Base-by-base conservation (phyloP, 2,797 vertebrate species). In the Melanogrammus aeglefinus region DNA sequence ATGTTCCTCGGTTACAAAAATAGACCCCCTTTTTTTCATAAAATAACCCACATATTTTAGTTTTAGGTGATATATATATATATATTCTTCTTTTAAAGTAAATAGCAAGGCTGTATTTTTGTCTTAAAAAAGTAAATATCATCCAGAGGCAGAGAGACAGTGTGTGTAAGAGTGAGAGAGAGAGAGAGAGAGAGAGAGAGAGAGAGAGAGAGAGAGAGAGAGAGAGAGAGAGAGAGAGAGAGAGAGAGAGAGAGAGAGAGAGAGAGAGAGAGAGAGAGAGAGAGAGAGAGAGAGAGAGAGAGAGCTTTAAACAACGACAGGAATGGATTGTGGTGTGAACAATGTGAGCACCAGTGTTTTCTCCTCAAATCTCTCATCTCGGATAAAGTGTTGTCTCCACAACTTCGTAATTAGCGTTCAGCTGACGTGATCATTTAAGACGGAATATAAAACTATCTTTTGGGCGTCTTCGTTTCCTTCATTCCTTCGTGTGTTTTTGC, bases 1-100 rank as follows among this genome's bases (percentile, higher is more conserved):
- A 91, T 82, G 87, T 91, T 90, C 93, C 86, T 93, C 91, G 69
- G 86, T 94, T 95, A 95, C 91, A 95, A 95, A 95, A 95, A 95
- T 95, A 95, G 85, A 95, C 89, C 33, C 16, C 33, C 14, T 90
- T 90, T 86, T 92, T 92, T 91, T 92, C 88, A 93, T 16, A 72
- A 72, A 31, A 72, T 72, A 72, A 72, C 31, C 27, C 70, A 72
- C 29, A 16, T 31, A 31, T 35, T 72, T 72, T 72, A 35, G 70
- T 35, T 35, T 35, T 72, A 72, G 31, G 21, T 18, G 63, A 93
- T 93, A 94, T 91, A 93, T 89, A 90, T 89, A 90, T 91, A 92
- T 91, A 92, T 92, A 91, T 90, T 91, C 88, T 83, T 93, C 91
- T 94, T 93, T 93, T 91, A 93, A 94, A 90, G 91, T 93, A 93